Evolutionary conservation across 2,888 invertebrate species (phyloP).

Genomic region (Horisme vitalbata): DNA sequence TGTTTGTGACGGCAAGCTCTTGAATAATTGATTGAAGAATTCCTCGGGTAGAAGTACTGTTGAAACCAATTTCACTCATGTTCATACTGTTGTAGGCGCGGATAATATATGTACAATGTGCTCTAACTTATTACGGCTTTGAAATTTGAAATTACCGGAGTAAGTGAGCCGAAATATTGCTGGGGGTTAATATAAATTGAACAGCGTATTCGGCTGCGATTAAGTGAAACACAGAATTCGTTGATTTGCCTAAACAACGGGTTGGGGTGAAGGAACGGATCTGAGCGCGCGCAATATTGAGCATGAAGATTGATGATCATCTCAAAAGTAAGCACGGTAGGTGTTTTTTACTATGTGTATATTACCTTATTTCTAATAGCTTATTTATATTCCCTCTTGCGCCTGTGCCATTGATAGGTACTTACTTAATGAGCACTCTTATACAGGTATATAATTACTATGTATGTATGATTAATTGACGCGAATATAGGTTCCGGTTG

Average conservation of each 20-base stretch:
- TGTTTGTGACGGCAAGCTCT: background rate
- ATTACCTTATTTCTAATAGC: too few species aligned
- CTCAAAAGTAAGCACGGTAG: conserved; percentile 10
- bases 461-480: too few species aligned
- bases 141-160: conserved; percentile 11
- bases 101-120: background rate
- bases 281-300: conserved; percentile 13
- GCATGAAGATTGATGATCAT: conserved; percentile 25
- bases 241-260: conserved; percentile 12
- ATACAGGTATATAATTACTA: too few species aligned
- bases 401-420: too few species aligned
- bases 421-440: too few species aligned
- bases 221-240: conserved; percentile 9
- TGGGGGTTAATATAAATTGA: conserved; percentile 11
- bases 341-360: too few species aligned
- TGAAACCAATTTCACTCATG: background rate
- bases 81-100: background rate
- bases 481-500: too few species aligned
- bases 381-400: too few species aligned
- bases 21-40: background rate
- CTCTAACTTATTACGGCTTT: conserved; percentile 3
- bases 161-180: conserved; percentile 18
- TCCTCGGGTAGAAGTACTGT: background rate
- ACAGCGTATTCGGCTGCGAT: conserved; percentile 7
- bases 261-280: background rate